These are phyloP conservation scores for Habropoda laboriosa DNA, from an alignment of 1,140 invertebrate genomes.

Conservation along the genomic window DNA sequence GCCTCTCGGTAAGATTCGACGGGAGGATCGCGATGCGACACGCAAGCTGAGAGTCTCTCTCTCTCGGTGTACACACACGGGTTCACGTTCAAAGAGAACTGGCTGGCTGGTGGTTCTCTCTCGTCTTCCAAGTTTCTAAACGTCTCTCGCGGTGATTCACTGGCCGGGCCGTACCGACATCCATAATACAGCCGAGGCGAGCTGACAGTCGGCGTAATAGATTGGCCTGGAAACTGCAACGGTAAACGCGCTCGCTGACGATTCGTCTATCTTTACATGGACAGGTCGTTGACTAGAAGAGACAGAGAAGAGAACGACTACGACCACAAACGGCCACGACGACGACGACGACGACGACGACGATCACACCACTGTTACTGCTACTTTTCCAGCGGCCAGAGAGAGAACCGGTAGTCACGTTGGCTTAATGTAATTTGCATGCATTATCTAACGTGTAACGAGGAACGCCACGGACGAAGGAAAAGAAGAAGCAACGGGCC, in stretches of 20 bases:
- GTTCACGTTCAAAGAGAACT: conserved; percentile 13
- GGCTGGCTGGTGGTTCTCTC: too few relatives aligned
- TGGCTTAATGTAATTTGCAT: conserved; percentile 74
- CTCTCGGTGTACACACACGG: too few relatives aligned
- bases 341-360: too few relatives aligned
- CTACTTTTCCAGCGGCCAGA: too few relatives aligned
- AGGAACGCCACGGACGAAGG: conserved; percentile 31
- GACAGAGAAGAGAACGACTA: background rate
- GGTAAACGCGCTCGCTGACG: conserved; percentile 32
- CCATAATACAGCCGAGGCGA: conserved; percentile 1
- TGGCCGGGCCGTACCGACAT: conserved; percentile 8
- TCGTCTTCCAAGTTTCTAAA: conserved; percentile 34
- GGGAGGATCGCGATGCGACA: too few relatives aligned
- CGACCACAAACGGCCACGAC: too few relatives aligned
- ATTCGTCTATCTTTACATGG: conserved; percentile 65
- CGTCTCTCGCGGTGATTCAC: conserved; percentile 37
- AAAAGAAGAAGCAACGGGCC: conserved; percentile 32
- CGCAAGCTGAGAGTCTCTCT: too few relatives aligned
- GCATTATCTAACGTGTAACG: conserved; percentile 74
- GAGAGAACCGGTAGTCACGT: conserved; percentile 67
- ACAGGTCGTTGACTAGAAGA: conserved; percentile 56
- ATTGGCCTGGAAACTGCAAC: conserved; percentile 23
- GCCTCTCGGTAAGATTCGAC: conserved; percentile 24
- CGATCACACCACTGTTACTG: too few relatives aligned
- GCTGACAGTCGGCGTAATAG: conserved; percentile 32